A percentile compares a stretch with the other conserved stretches of the same genome.
Evolutionary conservation across 1,140 invertebrate genomes (phyloP).

Genomic region (Idris sp.): DNA sequence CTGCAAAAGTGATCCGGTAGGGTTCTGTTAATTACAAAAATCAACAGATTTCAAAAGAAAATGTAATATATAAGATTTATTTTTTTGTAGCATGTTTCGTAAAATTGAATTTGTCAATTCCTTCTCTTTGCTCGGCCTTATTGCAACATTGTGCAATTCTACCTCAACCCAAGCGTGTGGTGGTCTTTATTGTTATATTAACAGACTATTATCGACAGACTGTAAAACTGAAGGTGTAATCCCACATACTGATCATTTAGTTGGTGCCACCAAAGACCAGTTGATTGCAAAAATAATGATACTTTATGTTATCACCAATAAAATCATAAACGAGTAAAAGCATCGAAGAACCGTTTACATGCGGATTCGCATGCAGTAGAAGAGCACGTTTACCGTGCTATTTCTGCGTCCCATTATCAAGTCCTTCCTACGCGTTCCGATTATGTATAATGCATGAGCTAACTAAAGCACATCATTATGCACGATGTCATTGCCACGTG

Average conservation of each 20-base stretch:
- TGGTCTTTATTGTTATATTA: slow-evolving; percentile 18
- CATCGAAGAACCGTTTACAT: slow-evolving; percentile 28
- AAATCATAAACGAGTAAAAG: slow-evolving; percentile 39
- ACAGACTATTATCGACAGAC: slow-evolving; percentile 8
- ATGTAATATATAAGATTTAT: too few relatives aligned
- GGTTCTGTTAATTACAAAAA: too few relatives aligned
- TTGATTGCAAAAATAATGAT: slow-evolving; percentile 20
- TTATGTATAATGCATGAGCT: slow-evolving; percentile 59
- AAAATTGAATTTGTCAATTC: too few relatives aligned
- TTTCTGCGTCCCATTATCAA: slow-evolving; percentile 45
- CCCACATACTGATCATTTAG: slow-evolving; percentile 18
- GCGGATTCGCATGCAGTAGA: slow-evolving; percentile 25
- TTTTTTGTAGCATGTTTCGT: too few relatives aligned
- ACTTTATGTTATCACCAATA: slow-evolving; percentile 37
- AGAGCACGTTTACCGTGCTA: slow-evolving; percentile 36
- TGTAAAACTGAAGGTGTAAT: slow-evolving; percentile 22
- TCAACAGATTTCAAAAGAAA: too few relatives aligned
- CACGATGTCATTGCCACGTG: slow-evolving; percentile 57
- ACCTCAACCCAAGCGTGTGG: too few relatives aligned
- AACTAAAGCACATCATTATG: slow-evolving; percentile 58
- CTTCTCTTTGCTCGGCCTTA: too few relatives aligned
- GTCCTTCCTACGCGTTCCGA: not conserved
- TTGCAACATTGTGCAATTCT: too few relatives aligned
- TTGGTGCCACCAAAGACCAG: slow-evolving; percentile 18
- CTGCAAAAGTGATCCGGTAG: not conserved